These are phyloP conservation scores for Glomeris maerens DNA, from an alignment of 1,140 invertebrate genomes.

Conservation along the genomic window DNA sequence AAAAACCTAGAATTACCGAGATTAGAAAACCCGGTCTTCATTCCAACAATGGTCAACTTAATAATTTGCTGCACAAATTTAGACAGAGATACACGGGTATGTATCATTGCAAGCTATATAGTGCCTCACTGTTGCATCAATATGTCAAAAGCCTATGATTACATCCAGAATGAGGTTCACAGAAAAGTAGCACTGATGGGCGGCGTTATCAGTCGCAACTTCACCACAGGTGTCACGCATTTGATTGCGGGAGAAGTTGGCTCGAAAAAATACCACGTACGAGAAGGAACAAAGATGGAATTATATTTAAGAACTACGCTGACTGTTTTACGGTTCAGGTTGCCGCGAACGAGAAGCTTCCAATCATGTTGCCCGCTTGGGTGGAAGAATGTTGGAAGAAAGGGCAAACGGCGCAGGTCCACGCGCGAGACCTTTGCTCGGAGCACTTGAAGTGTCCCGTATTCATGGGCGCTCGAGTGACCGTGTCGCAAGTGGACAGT, in stretches of 20 bases:
- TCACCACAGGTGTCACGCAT: constrained; percentile 62
- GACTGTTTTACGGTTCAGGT: constrained; percentile 36
- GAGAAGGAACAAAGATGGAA: constrained; percentile 13
- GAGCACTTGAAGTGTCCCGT: constrained; percentile 52
- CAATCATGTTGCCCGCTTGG: constrained; percentile 65
- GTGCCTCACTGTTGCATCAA: background rate
- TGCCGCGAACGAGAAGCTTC: constrained; percentile 51
- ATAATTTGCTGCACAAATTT: constrained; percentile 58
- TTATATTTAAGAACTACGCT: background rate
- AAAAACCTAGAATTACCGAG: constrained; percentile 43
- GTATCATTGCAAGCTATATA: background rate
- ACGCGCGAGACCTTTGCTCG: constrained; percentile 47
- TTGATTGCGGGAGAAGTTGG: constrained; percentile 52
- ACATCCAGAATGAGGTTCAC: constrained; percentile 45
- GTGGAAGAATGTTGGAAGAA: constrained; percentile 59
- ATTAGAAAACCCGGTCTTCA: constrained; percentile 56
- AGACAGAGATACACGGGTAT: constrained; percentile 42
- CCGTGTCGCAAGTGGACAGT: constrained; percentile 54
- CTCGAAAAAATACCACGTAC: constrained; percentile 32
- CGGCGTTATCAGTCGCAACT: constrained; percentile 51
- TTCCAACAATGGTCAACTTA: constrained; percentile 61
- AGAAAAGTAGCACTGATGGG: constrained; percentile 65
- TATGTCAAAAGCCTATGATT: constrained; percentile 2
- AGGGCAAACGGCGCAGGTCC: constrained; percentile 43
- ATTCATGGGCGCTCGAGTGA: constrained; percentile 63